Evolutionary conservation across 2,113 vertebrate genomes (phyloP).

Genomic region (Mustela nigripes): DNA sequence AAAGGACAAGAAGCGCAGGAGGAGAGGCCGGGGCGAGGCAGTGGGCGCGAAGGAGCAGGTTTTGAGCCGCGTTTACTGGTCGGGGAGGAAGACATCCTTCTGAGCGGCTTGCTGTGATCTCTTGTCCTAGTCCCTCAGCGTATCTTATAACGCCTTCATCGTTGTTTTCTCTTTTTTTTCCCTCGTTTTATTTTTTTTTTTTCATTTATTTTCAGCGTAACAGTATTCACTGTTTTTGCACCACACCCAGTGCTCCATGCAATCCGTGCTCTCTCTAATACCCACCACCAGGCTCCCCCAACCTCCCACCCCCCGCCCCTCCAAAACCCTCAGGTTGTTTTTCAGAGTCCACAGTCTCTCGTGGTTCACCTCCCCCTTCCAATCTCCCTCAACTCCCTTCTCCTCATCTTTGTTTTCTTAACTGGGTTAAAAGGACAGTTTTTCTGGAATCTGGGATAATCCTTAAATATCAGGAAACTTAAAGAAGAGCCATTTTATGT

Average conservation of each 20-base stretch:
- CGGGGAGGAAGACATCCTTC: not conserved
- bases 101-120: not conserved
- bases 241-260: too few relatives aligned
- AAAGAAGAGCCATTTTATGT: not conserved
- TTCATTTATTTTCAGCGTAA: too few relatives aligned
- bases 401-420: not conserved
- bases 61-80: not conserved
- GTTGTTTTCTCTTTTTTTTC: not conserved
- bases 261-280: too few relatives aligned
- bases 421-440: not conserved
- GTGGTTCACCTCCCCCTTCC: too few relatives aligned
- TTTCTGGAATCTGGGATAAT: not conserved
- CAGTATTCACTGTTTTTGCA: too few relatives aligned
- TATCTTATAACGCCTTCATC: not conserved
- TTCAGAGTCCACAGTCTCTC: too few relatives aligned
- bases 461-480: not conserved
- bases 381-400: too few relatives aligned
- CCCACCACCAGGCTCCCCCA: too few relatives aligned
- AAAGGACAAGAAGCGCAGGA: not conserved
- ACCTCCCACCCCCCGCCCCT: too few relatives aligned
- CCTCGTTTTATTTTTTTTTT: too few relatives aligned
- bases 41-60: accelerated
- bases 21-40: too few relatives aligned
- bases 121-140: not conserved
- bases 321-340: too few relatives aligned